Evolutionary conservation across 2,797 vertebrate species (phyloP), one percentile per base, ranked within the genome.

Genomic region (Prionace glauca): DNA sequence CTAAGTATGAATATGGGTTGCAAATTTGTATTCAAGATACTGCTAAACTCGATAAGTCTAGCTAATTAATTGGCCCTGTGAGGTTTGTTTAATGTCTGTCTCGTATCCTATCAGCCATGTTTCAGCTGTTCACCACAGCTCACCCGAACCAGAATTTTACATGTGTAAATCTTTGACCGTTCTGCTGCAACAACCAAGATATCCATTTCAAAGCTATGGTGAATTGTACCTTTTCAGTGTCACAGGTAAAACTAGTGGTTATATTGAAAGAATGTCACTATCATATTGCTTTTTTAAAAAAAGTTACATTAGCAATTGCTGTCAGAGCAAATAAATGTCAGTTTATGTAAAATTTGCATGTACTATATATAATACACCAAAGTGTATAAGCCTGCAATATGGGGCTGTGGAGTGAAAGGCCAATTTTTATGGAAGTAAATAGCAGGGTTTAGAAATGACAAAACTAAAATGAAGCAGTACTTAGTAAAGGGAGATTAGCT

Each of bases 31-130:
- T 74, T 95, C 93, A 95, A 74, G 29, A 16, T 95, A 45, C 26
- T n/a, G 29, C 93, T 32, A 50, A 77, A 72, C 71, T 56, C 77
- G 45, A 95, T 77, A 95, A 95, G 45, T 95, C 69, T 2, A 74
- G 69, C 45, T 94, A 95, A 95, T 95, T 95, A 95, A 95, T 95
- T 95, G 93, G 69, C 93, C 93, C 93, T 56, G 71, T 95, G 93
- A 95, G 93, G 69, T 95, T 74, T 95, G 71, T 50, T 77, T 95
- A 50, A 95, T 77, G 93, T 77, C 50, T 60, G 93, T 74, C 50
- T 94, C 50, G 32, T 36, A 77, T 60, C 41, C 71, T 95, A 60
- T 95, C 93, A 77, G 67, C 71, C 26, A 74, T 72, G 69, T 77
- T 74, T 77, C 93, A 95, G 93, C 93, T 95, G 93, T 74, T 74